A percentile compares a stretch with the other conserved stretches of the same genome.
These are phyloP conservation scores for Neosilurus hyrtlii DNA, from an alignment of 2,797 vertebrate species.

Conservation along the genomic window DNA sequence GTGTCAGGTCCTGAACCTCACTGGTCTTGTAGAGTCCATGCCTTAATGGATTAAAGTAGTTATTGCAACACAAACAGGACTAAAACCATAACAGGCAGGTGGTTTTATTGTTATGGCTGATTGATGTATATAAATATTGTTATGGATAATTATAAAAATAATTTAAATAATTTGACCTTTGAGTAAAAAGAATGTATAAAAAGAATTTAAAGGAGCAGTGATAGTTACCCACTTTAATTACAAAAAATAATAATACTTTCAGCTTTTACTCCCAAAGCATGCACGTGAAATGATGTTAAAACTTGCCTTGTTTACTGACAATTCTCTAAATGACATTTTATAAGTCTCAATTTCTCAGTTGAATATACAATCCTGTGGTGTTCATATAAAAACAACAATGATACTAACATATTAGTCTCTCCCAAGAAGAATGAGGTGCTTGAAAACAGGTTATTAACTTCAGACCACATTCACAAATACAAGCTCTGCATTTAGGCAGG, in stretches of 20 bases:
- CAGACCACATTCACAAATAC: slow-evolving; percentile 62
- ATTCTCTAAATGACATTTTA: not conserved
- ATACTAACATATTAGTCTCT: slow-evolving; percentile 7
- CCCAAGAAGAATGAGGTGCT: slow-evolving; percentile 9
- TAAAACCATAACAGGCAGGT: too few relatives aligned
- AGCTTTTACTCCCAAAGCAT: not conserved
- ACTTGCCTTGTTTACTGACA: slow-evolving; percentile 1
- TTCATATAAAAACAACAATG: not conserved
- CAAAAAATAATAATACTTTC: too few relatives aligned
- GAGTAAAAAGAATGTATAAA: too few relatives aligned
- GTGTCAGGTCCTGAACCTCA: too few relatives aligned
- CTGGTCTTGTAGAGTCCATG: too few relatives aligned
- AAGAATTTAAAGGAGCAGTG: not conserved
- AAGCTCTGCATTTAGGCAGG: slow-evolving; percentile 64
- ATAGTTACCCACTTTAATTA: not conserved
- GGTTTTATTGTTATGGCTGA: too few relatives aligned
- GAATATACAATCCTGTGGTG: slow-evolving; percentile 11
- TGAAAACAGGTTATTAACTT: slow-evolving; percentile 54
- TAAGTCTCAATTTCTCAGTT: not conserved
- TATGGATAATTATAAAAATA: too few relatives aligned
- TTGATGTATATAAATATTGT: too few relatives aligned
- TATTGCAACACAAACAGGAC: too few relatives aligned
- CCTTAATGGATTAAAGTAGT: too few relatives aligned
- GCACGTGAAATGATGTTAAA: not conserved
- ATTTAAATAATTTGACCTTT: not conserved